Conservation (phyloP, 2,888 invertebrate species). For the Temnothorax ravouxi region DNA sequence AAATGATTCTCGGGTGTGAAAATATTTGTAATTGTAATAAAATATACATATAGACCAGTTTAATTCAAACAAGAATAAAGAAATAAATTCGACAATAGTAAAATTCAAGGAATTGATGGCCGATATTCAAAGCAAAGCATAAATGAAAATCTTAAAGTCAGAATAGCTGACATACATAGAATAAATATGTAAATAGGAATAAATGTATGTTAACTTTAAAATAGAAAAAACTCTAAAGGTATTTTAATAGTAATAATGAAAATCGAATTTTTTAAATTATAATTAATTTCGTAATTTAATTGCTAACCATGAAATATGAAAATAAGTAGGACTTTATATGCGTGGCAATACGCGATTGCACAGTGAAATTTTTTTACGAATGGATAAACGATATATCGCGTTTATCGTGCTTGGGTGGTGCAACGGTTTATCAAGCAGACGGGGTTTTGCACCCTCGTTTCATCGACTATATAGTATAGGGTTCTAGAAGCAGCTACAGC, state of each 20-base stretch:
- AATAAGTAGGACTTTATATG: neutral
- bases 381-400: slow-evolving; percentile 64
- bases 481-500: slow-evolving; percentile 75
- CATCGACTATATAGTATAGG: slow-evolving; percentile 74
- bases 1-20: neutral
- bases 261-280: neutral
- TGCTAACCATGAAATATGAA: neutral
- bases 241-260: neutral
- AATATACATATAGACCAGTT: neutral
- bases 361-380: slow-evolving; percentile 34
- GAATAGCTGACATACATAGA: neutral
- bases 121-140: neutral
- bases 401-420: slow-evolving; percentile 78
- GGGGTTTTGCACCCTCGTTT: slow-evolving; percentile 78
- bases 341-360: neutral
- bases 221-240: neutral
- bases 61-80: neutral
- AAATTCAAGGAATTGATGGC: neutral
- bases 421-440: slow-evolving; percentile 80
- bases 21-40: neutral
- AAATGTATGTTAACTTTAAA: neutral
- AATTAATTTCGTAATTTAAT: neutral
- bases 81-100: neutral
- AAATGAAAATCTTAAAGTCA: neutral
- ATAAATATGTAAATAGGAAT: no score